A percentile compares a stretch with the other conserved stretches of the same genome.
phyloP scores from a whole-genome alignment of 2,797 vertebrate genomes.

The Cephalopachus bancanus region DNA sequence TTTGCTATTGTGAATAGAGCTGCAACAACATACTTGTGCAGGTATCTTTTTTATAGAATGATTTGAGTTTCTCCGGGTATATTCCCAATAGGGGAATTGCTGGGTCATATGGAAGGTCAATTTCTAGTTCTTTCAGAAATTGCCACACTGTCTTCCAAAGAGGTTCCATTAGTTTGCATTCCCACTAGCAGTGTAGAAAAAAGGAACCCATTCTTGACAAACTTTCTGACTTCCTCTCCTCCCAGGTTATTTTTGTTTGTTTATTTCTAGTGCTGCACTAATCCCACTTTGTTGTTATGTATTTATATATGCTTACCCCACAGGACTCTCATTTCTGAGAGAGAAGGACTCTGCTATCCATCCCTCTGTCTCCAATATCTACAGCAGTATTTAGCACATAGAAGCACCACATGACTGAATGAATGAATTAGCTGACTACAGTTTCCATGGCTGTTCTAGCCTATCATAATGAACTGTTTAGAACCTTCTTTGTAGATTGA shows the following conservation, averaged over 20 bases:
- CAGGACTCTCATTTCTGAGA: not conserved
- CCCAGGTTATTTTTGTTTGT: not conserved
- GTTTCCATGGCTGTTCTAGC: not conserved
- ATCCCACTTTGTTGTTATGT: not conserved
- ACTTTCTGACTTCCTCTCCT: not conserved
- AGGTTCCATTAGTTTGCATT: no score
- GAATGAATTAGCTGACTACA: not conserved
- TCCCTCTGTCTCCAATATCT: not conserved
- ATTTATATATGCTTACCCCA: not conserved
- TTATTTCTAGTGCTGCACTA: not conserved
- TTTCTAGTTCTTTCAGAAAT: no score
- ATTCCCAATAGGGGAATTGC: no score
- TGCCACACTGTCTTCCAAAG: no score
- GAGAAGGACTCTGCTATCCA: not conserved
- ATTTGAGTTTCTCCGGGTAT: no score
- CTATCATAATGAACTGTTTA: not conserved
- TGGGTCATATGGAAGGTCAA: no score
- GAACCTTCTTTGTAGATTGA: slow-evolving; percentile 7
- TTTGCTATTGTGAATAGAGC: no score
- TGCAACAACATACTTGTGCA: no score
- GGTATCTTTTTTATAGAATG: no score
- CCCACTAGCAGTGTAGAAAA: no score
- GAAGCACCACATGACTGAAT: not conserved
- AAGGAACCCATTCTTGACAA: not conserved
- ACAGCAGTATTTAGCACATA: not conserved